Evolutionary conservation across 2,797 vertebrate genomes (phyloP), one percentile per base, ranked within the genome.

Genomic region (Liparis tanakae): DNA sequence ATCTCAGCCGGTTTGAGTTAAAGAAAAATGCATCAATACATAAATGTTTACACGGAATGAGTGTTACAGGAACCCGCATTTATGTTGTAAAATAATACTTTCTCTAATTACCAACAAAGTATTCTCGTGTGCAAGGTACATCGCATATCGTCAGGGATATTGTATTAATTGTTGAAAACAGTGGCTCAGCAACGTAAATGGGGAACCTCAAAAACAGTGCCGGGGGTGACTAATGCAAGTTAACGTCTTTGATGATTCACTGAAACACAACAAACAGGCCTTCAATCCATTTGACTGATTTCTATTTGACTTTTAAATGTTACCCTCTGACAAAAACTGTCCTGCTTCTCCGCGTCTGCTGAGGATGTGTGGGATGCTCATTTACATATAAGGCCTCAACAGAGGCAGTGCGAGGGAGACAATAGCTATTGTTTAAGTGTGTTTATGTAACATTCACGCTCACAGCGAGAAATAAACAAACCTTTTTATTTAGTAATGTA

Each of bases 271-370:
- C 83, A 92, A 91, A 89, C 86, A 86, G 79, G 82, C 81, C 85
- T 90, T 91, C 79, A 87, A 89, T 90, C 82, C 70, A 78, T 82
- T 79, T 46, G 80, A 93, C 93, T 87, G 92, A 94, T 93, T 91
- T 85, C 67, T 70, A 91, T 94, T 94, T 91, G 89, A 92, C 90
- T 91, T 94, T 93, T 80, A 94, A 90, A 94, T 94, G 74, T 87
- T 85, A 85, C 85, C 85, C 91, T 90, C 82, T 88, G 85, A 91
- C 91, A 91, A 72, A 86, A 84, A 77, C 55, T 7, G 71, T 76
- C 80, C 71, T 43, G 53, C 84, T 85, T 85, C 61, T 75, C 68
- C 64, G 81, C 22, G 72, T 79, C 81, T 78, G 67, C 67, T 17
- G 68, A 82, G 82, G 66, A 70, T 69, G 75, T 55, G 91, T 89